A percentile compares a stretch with the other conserved stretches of the same genome.
phyloP scores from a whole-genome alignment of 2,113 vertebrate species.

The Clarias gariepinus region DNA sequence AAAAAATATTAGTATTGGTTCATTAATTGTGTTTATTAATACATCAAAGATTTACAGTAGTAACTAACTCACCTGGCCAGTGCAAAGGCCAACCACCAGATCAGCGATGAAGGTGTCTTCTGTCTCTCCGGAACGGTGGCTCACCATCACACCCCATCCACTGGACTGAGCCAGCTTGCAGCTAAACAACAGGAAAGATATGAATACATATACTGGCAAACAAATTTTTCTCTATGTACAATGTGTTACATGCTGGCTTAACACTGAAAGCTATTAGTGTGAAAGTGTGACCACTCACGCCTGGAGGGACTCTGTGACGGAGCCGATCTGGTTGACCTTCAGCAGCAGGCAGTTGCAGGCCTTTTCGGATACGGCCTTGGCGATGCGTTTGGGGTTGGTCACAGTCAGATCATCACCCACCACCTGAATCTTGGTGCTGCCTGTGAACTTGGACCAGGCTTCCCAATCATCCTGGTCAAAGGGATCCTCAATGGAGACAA shows the following conservation, averaged over 20 bases:
- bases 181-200: conserved; percentile 58
- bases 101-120: conserved; percentile 95
- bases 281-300: conserved; percentile 78
- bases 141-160: conserved; percentile 94
- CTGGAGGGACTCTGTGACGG: conserved; percentile 92
- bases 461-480: conserved; percentile 98
- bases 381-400: conserved; percentile 95
- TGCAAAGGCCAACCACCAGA: conserved; percentile 90
- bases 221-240: background rate
- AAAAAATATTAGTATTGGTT: background rate
- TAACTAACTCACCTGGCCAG: conserved; percentile 80
- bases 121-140: conserved; percentile 90
- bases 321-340: conserved; percentile 99
- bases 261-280: background rate
- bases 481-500: conserved; percentile 97
- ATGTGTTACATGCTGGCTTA: background rate
- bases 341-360: conserved; percentile 97
- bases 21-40: background rate
- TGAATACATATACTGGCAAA: background rate
- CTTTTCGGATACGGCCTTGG: conserved; percentile 84
- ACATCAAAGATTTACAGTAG: background rate
- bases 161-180: conserved; percentile 89
- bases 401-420: conserved; percentile 95
- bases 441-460: conserved; percentile 92
- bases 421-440: conserved; percentile 84